Evolutionary conservation across 2,888 invertebrate genomes (phyloP), one percentile per base, ranked within the genome.

Genomic region (Bombylius discolor): DNA sequence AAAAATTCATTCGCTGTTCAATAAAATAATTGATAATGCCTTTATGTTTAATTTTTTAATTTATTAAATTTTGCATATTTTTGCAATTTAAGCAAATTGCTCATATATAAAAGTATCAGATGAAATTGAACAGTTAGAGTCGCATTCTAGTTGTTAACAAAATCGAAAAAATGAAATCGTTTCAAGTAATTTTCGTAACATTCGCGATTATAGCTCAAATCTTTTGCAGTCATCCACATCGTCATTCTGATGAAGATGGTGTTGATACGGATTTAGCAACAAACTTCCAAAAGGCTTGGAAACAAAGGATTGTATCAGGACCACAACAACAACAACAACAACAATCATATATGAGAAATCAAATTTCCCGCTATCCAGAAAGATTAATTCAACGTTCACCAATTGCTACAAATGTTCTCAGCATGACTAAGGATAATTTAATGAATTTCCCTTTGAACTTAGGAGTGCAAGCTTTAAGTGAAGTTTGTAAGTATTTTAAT

Each of bases 401-500:
- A 42, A 47, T 46, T 14, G 55, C 51, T 33, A 47, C n/a, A 9
- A 34, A 51, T 8, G 46, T 55, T 3, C 39, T 55, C 12, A 6
- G 13, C 4, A 45, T 49, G 34, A 5, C 51, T 23, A 34, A 13
- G 31, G 51, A 55, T n/a, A 36, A 34, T 14, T 33, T 47, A 36
- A 42, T 13, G 11, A 32, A 32, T 12, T n/a, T 47, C n/a, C 39
- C 39, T 39, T 42, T 42, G 14, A 47, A 51, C 1, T 23, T 12
- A 42, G 4, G 36, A 11, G 33, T 47, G 32, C 14, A 32, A 32
- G 39, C 32, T 14, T n/a, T 55, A 12, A 23, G 47, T 34, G 51
- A 51, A 47, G 44, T 47, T 47, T 55, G 55, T 55, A 51, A 55
- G 55, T 55, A 31, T 13, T 9, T 32, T 23, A 23, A 23, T 23